These are phyloP conservation scores for Zaprionus nigranus DNA, from an alignment of 1,140 invertebrate species.

Conservation along the genomic window DNA sequence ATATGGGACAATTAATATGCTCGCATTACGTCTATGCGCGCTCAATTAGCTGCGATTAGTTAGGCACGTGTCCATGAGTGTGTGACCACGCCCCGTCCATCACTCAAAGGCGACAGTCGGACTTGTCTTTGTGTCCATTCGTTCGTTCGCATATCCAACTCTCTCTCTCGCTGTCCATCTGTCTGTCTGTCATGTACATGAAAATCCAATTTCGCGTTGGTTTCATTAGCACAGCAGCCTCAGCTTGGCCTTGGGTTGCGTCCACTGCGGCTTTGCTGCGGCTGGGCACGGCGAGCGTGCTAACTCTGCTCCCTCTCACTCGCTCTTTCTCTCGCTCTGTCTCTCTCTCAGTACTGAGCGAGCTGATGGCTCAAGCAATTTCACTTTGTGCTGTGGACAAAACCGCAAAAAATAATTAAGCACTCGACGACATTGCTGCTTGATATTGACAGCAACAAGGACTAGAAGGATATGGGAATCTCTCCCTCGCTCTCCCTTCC, in stretches of 20 bases:
- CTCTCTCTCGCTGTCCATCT: constrained; percentile 24
- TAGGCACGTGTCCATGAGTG: constrained; percentile 67
- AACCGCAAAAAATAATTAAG: constrained; percentile 82
- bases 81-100: constrained; percentile 64
- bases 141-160: constrained; percentile 14
- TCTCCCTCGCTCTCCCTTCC: too few relatives aligned
- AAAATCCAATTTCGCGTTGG: constrained; percentile 78
- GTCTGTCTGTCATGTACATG: constrained; percentile 67
- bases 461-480: constrained; percentile 11
- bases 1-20: constrained; percentile 71
- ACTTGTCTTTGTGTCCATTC: constrained; percentile 4
- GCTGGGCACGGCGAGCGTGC: neutral
- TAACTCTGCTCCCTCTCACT: neutral
- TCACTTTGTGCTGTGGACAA: constrained; percentile 55
- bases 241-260: constrained; percentile 32
- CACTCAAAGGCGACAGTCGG: constrained; percentile 36
- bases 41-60: constrained; percentile 78
- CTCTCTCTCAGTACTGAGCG: constrained; percentile 7
- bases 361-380: constrained; percentile 67
- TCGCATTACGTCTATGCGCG: constrained; percentile 72
- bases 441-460: constrained; percentile 69
- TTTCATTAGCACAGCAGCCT: constrained; percentile 81
- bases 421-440: constrained; percentile 69
- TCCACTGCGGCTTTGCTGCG: constrained; percentile 27
- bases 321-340: neutral